Evolutionary conservation across 2,888 invertebrate species (phyloP), one percentile per base, ranked within the genome.

Genomic region (Calameuta idolon): DNA sequence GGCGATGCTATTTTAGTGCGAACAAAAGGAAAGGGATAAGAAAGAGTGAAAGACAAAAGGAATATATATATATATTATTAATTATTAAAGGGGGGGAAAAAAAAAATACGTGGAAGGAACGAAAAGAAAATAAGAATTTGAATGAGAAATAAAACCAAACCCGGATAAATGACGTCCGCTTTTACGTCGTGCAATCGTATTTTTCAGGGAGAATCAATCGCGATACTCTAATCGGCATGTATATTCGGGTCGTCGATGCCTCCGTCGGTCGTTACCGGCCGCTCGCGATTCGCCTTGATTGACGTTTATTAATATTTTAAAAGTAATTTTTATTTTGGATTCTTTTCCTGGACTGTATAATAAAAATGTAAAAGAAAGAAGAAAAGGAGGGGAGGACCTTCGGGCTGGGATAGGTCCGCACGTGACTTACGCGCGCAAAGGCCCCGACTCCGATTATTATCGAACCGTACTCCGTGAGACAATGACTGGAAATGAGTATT

Each of bases 401-500:
- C 71, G 31, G 55, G 23, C 71, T 31, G 31, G 12, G 1, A 11
- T 5, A 1, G 15, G 12, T 34, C 30, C 15, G 12, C 12, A 0
- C 71, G 71, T 4, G 71, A 31, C 9, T 2, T 71, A 9, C 9
- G 9, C 12, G 9, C 31, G 71, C 33, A 5, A 31, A 12, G 71
- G 31, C 12, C n/a, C 2, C 71, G 0, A 71, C 31, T 71, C 15
- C 71, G 15, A 12, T 71, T 31, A 71, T 34, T 71, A 71, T 71
- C 30, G 69, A 78, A 86, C 83, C 85, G 86, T 88, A 87, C 85
- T 88, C 82, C 84, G 83, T 81, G 84, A 85, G 85, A 87, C 79
- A 87, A 85, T 87, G 87, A 89, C 89, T 89, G 89, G 88, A 88
- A 85, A 88, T 82, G 86, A 90, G 89, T 90, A 90, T 90, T 90